Evolutionary conservation across 2,888 invertebrate species (phyloP), one percentile per base, ranked within the genome.

Genomic region (Schizotus pectinicornis): DNA sequence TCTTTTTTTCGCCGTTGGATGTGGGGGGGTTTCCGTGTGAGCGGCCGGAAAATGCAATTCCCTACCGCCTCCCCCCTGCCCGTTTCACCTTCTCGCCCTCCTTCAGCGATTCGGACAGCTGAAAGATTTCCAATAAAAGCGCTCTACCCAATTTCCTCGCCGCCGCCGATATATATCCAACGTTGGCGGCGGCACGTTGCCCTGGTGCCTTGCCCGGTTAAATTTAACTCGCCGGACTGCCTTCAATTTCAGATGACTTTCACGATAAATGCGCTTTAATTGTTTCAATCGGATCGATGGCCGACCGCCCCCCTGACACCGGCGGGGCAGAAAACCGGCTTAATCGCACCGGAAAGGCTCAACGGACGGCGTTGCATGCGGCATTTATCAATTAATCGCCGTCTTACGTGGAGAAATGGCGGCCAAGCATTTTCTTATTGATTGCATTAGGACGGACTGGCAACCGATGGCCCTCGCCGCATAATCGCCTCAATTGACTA

Each of bases 121-220:
- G 78, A 79, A 79, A 79, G 78, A 79, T 79, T 79, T 79, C 79
- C 79, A 79, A 79, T 79, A 79, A 79, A 78, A 77, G 78, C 76
- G 76, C 76, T 59, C 59, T 70, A 75, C 74, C 76, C 78, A 77
- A 77, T 77, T 77, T 77, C 77, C 77, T 74, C 73, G 73, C 69
- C 72, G 70, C 66, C 73, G 69, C 64, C 73, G 74, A 76, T 77
- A 77, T 76, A 76, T 76, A 72, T 64, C 48, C 53, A 48, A 47
- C 43, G 52, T 56, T 47, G 49, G 22, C 22, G 22, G 22, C 22
- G 22, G 22, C 52, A 56, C 49, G 59, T 54, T 49, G 22, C 22
- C 22, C 22, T 22, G 22, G 22, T 22, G 22, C 45, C 38, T 59
- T 48, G 53, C 53, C 56, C 70, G 65, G 70, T 72, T 72, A 69